Conservation (phyloP, 1,140 invertebrate genomes). For the Sarcophaga bullata region DNA sequence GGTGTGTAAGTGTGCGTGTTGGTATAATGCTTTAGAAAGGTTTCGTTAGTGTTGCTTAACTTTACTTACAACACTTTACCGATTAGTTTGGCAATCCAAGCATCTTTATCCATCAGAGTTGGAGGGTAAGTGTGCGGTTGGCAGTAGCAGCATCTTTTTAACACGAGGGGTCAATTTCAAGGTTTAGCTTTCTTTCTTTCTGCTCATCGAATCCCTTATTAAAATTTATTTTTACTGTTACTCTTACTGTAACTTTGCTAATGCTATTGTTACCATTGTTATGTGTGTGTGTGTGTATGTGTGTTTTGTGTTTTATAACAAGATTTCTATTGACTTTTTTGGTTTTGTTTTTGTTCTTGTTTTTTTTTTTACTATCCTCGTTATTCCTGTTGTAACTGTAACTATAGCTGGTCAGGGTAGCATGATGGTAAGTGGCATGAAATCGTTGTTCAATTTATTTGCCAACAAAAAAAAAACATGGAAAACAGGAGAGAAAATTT, state of each 20-base stretch:
- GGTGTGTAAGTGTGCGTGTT: background rate
- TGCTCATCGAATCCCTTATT: no score
- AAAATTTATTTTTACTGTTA: no score
- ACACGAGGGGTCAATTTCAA: conserved; percentile 2
- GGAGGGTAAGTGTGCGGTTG: background rate
- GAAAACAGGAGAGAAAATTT: background rate
- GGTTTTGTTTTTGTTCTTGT: no score
- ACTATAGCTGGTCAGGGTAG: background rate
- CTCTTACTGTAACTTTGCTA: no score
- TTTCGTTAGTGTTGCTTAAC: background rate
- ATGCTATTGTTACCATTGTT: no score
- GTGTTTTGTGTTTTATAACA: no score
- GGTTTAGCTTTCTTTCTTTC: background rate
- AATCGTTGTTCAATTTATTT: background rate
- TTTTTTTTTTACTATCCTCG: no score
- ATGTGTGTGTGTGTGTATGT: no score
- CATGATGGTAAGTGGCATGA: background rate
- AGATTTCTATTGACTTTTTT: conserved; percentile 15
- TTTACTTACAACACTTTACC: conserved; percentile 5
- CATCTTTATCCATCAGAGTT: background rate
- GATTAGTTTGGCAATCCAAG: background rate
- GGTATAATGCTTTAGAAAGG: no score
- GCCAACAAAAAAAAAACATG: background rate
- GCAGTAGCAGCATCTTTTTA: background rate
- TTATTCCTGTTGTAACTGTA: no score